Conservation (phyloP, 2,797 vertebrate species). For the Diglossa cyanea region DNA sequence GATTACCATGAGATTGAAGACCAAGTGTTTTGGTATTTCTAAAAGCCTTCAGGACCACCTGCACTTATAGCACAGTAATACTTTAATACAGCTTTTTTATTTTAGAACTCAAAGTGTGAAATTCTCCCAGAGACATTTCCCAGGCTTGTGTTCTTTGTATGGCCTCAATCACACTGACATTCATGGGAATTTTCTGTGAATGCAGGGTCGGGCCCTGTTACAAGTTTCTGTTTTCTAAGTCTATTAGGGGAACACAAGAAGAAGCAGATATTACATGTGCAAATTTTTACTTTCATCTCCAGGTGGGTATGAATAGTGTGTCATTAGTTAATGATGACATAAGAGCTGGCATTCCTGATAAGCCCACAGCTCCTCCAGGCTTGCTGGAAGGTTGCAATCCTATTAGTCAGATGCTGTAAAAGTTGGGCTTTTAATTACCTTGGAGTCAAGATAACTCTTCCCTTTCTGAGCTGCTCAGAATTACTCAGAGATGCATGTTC, state of each 20-base stretch:
- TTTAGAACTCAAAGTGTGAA: constrained; percentile 2
- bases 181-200: background rate
- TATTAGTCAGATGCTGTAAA: constrained; percentile 31
- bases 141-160: background rate
- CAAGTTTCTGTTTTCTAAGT: constrained; percentile 10
- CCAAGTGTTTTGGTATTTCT: background rate
- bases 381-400: constrained; percentile 23
- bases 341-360: constrained; percentile 29
- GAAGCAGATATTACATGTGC: background rate
- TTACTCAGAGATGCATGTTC: background rate
- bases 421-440: background rate
- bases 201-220: background rate
- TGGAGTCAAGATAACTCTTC: background rate
- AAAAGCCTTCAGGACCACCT: background rate
- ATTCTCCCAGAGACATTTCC: background rate
- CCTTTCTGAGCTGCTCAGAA: background rate
- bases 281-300: constrained; percentile 44
- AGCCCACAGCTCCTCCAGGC: constrained; percentile 1
- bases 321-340: constrained; percentile 43
- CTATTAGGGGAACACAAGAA: constrained; percentile 1
- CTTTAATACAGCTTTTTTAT: background rate
- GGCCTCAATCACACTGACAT: background rate
- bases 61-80: background rate
- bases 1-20: background rate
- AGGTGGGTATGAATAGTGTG: background rate